Base-by-base conservation (phyloP, 2,888 invertebrate genomes). In the Cheilosia soror region DNA sequence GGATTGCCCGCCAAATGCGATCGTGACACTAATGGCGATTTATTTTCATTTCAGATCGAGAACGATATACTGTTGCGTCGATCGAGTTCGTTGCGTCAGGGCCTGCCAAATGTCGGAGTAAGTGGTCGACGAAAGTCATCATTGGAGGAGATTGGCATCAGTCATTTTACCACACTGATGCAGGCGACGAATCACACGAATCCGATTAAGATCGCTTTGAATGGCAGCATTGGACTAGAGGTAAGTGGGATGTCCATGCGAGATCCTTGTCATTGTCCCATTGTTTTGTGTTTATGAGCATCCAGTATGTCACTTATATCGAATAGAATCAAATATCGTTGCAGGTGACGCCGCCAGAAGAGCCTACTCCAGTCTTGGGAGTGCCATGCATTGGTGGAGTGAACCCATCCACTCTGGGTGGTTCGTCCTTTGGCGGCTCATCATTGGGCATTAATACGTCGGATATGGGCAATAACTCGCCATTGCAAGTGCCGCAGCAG, bases 211-310 rank as follows among this genome's bases (percentile, higher is more conserved):
- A 96, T 97, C 57, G 96, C 97, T 11, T 93, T 97, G 71, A 97
- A 97, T 90, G 96, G 96, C 76, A 97, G 96, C 90, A 97, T 97
- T 88, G 97, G 97, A 27, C 93, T 97, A 88, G 97, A 97, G 93
- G 92, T 92, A 87, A 86, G 89, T 86, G 6, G 6, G 13, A 9
- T 9, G 33, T 2, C 63, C 9, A 7, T 7, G 5, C 4, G 5
- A 11, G 11, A 40, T 11, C 25, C 9, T 13, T n/a, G 11, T 6
- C n/a, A 42, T 25, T 31, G 27, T 49, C n/a, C 20, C 25, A 33
- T 40, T n/a, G 5, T 6, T 20, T 25, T 20, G 13, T 11, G 4
- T n/a, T 25, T 9, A 5, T 20, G 33, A 47, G 27, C 57, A 53
- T 3, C 47, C 29, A 31, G 27, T 75, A 60, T 80, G 31, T 44